Conservation (phyloP, 2,888 invertebrate genomes). For the Tipula unca region DNA sequence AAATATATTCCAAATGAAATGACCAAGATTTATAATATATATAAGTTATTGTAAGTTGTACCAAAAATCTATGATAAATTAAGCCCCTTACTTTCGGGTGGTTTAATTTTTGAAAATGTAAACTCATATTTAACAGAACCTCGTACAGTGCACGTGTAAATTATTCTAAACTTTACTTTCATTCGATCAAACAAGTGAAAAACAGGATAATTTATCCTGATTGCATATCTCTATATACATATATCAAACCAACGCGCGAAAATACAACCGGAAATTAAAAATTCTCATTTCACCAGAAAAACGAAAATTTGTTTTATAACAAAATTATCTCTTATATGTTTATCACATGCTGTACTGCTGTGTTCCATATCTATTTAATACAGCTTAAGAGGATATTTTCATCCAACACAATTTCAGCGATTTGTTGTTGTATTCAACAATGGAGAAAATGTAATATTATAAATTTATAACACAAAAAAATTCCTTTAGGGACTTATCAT, state of each 20-base stretch:
- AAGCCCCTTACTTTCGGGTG: too few relatives aligned
- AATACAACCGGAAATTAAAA: neutral
- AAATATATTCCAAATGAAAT: too few relatives aligned
- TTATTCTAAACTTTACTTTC: too few relatives aligned
- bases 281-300: neutral
- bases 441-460: neutral
- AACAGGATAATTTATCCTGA: too few relatives aligned
- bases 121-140: too few relatives aligned
- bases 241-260: neutral
- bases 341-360: neutral
- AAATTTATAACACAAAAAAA: neutral
- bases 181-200: too few relatives aligned
- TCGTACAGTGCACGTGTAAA: too few relatives aligned
- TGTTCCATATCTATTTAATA: neutral
- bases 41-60: too few relatives aligned
- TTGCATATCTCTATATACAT: neutral
- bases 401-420: neutral
- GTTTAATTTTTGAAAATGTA: too few relatives aligned
- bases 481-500: neutral
- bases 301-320: neutral
- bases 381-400: neutral
- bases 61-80: too few relatives aligned
- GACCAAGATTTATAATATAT: too few relatives aligned
- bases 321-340: neutral
- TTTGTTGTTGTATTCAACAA: neutral